Conservation (phyloP, 92 coral and sea anemone genomes). For the Montipora capitata region DNA sequence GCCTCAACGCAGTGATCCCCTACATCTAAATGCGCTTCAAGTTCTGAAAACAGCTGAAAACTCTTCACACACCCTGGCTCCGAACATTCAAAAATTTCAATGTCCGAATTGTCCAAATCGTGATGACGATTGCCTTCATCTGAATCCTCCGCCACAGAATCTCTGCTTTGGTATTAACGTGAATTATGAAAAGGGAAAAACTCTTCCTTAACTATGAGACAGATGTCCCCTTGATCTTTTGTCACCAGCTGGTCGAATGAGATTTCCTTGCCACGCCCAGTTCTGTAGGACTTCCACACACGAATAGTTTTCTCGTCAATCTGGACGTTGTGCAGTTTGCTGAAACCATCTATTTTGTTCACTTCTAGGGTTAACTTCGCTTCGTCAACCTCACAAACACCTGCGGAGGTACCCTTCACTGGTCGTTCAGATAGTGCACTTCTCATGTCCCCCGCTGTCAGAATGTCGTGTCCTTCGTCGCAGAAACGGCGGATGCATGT, state of each 20-base stretch:
- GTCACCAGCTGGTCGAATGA: background rate
- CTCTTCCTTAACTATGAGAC: no score
- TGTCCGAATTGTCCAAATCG: no score
- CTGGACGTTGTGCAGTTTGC: background rate
- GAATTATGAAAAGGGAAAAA: no score
- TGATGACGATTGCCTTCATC: no score
- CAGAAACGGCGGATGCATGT: slow-evolving; percentile 40
- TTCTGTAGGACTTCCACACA: background rate
- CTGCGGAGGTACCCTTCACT: background rate
- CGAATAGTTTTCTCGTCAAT: background rate
- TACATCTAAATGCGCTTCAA: no score
- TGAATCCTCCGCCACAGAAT: no score
- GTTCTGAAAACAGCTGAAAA: no score
- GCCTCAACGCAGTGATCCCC: no score
- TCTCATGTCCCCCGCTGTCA: slow-evolving; percentile 46
- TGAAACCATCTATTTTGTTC: background rate
- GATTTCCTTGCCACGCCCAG: background rate
- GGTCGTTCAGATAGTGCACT: slow-evolving; percentile 40
- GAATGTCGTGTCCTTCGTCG: slow-evolving; percentile 61
- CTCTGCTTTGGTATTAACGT: no score
- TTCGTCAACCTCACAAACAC: background rate
- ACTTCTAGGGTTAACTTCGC: background rate
- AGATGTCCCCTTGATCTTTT: background rate
- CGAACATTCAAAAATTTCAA: no score
- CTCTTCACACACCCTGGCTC: no score